Conservation (phyloP, 2,888 invertebrate species). For the Leistus spinibarbis region DNA sequence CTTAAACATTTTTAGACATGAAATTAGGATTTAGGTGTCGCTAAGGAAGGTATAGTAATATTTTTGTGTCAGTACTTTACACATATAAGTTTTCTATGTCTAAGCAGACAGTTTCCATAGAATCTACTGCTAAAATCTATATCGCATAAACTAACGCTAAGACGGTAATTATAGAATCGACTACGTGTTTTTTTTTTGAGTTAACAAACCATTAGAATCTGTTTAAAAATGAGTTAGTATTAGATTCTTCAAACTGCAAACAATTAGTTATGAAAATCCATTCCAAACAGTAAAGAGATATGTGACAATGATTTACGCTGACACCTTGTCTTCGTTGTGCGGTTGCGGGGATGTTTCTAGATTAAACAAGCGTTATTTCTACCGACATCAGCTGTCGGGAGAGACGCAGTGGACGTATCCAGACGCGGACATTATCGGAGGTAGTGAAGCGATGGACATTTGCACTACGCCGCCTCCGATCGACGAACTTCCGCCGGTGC, state of each 20-base stretch:
- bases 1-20: constrained; percentile 32
- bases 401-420: constrained; percentile 71
- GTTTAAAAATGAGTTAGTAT: not conserved
- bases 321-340: constrained; percentile 6
- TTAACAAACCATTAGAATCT: too few relatives aligned
- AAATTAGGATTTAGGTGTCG: constrained; percentile 35
- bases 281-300: not conserved
- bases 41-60: constrained; percentile 38
- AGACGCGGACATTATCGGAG: constrained; percentile 57
- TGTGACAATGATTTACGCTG: not conserved
- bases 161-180: too few relatives aligned
- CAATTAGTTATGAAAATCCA: not conserved
- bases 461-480: constrained; percentile 64
- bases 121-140: not conserved
- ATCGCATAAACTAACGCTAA: not conserved
- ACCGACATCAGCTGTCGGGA: constrained; percentile 65
- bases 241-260: not conserved
- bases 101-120: not conserved
- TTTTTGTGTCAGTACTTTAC: constrained; percentile 36
- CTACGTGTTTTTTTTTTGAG: too few relatives aligned
- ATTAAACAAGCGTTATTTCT: constrained; percentile 71
- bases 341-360: constrained; percentile 56
- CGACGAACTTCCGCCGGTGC: constrained; percentile 47
- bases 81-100: not conserved
- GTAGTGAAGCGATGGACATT: constrained; percentile 66